Percentiles rank a stretch among this genome's conserved stretches.
Conservation (phyloP, 2,888 invertebrate species). For the Dicranocentrus wangi region DNA sequence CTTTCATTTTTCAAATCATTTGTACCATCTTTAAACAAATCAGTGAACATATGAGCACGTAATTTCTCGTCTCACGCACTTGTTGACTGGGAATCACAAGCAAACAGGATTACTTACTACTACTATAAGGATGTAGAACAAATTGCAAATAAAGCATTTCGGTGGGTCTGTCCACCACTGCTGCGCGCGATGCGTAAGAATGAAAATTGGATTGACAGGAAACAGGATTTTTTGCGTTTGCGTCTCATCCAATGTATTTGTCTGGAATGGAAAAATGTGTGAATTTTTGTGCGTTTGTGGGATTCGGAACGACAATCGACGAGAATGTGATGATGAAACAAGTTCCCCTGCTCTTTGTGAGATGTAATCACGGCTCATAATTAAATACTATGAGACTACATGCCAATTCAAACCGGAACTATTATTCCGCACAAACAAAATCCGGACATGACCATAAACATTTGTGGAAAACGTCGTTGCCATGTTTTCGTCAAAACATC, state of each 20-base stretch:
- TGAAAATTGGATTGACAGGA: constrained; percentile 47
- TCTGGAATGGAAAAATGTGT: no score
- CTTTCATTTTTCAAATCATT: constrained; percentile 52
- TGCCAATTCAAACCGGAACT: constrained; percentile 59
- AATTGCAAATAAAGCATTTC: neutral
- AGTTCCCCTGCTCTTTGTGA: constrained; percentile 31
- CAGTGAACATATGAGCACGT: constrained; percentile 2
- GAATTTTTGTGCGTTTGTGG: no score
- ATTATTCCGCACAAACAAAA: constrained; percentile 45
- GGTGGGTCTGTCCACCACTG: no score
- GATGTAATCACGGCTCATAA: constrained; percentile 59
- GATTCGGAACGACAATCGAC: constrained; percentile 5
- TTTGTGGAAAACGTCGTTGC: no score
- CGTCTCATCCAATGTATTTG: no score
- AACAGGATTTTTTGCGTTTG: constrained; percentile 18
- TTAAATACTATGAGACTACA: constrained; percentile 50
- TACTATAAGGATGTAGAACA: neutral
- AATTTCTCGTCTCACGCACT: constrained; percentile 5
- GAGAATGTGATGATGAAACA: constrained; percentile 45
- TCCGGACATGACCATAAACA: constrained; percentile 56
- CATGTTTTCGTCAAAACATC: no score
- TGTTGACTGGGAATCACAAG: neutral
- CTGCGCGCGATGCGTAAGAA: no score
- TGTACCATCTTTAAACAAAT: constrained; percentile 52
- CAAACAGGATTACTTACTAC: neutral